phyloP scores from a whole-genome alignment of 2,797 vertebrate genomes.

The Crax fasciolata region DNA sequence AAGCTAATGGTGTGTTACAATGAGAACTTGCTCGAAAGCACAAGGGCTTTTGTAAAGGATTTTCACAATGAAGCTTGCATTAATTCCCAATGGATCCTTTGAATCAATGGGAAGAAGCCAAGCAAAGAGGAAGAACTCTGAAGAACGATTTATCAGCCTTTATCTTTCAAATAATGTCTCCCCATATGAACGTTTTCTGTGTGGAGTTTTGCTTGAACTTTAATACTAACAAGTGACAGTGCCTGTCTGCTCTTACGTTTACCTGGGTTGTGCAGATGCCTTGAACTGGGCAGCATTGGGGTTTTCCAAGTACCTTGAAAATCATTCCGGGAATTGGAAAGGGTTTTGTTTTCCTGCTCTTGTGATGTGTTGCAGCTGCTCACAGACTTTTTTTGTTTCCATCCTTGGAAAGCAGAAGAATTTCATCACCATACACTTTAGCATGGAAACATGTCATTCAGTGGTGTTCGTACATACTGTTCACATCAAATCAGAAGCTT shows the following conservation, averaged over 20 bases:
- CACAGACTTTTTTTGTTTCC: constrained; percentile 75
- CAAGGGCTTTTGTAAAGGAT: constrained; percentile 58
- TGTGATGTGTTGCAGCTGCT: constrained; percentile 72
- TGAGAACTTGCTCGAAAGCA: constrained; percentile 9
- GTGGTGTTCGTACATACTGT: constrained; percentile 62
- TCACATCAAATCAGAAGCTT: constrained; percentile 73
- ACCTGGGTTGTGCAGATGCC: not conserved
- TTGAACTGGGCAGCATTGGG: not conserved
- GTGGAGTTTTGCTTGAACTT: not conserved
- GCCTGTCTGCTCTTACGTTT: not conserved
- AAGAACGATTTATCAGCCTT: constrained; percentile 60
- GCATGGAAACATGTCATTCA: constrained; percentile 75
- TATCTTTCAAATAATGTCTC: constrained; percentile 19
- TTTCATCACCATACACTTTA: constrained; percentile 75
- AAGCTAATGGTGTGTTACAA: not conserved
- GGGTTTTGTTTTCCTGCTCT: constrained; percentile 62
- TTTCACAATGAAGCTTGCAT: constrained; percentile 22
- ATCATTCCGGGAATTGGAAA: not conserved
- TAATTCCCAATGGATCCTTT: constrained; percentile 44
- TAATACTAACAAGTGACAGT: not conserved
- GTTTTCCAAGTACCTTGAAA: constrained; percentile 10
- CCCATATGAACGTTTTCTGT: not conserved
- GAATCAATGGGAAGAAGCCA: constrained; percentile 53
- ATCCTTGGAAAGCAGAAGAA: constrained; percentile 53
- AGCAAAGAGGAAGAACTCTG: constrained; percentile 46